Base-by-base conservation (phyloP, 1,140 invertebrate genomes). In the Andricus grossulariae region DNA sequence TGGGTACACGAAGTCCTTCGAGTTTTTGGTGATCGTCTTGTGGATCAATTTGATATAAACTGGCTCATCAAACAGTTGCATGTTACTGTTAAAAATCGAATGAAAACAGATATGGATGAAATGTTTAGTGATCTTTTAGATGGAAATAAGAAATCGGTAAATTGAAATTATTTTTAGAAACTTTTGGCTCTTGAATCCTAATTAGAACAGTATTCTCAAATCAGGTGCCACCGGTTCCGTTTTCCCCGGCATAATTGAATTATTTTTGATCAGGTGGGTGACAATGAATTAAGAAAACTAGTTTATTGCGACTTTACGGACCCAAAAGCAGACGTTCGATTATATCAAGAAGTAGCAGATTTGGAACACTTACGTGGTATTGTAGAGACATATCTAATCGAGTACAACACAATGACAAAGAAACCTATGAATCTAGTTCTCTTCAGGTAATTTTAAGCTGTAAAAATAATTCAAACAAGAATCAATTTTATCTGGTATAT, bases 391-490 rank as follows among this genome's bases (percentile, higher is more conserved):
- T 98, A 97, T 92, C 92, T 99, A 15, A 94, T 95, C 3, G 98
- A 99, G 87, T 99, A 95, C 84, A 99, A 99, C 88, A 97, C 98
- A 77, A 97, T 99, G 95, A 97, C 96, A 21, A 99, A 98, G 88
- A 99, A 99, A 87, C 97, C 98, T 0, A 99, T 99, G 98, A 97
- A 98, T 92, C 92, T 99, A 60, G 97, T 99, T 5, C 91, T 99
- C 32, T 99, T 99, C 89, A 95, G 95, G 96, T 95, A 90, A 79
- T 49, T 5, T 51, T 72, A 18, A 51, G 54, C 32, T 18, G 49
- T 51, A 0, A 76, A 15, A 11, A 25, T 16, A 49, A 72, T 52
- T 73, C 51, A 2, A 52, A 7, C 7, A 18, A 19, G 7, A 60
- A 1, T 75, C 3, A 39, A 54, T 54, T 52, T 50, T 18, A 39